A percentile compares a stretch with the other conserved stretches of the same genome.
Evolutionary conservation across 1,140 invertebrate species (phyloP).

Genomic region (Dysdera silvatica): DNA sequence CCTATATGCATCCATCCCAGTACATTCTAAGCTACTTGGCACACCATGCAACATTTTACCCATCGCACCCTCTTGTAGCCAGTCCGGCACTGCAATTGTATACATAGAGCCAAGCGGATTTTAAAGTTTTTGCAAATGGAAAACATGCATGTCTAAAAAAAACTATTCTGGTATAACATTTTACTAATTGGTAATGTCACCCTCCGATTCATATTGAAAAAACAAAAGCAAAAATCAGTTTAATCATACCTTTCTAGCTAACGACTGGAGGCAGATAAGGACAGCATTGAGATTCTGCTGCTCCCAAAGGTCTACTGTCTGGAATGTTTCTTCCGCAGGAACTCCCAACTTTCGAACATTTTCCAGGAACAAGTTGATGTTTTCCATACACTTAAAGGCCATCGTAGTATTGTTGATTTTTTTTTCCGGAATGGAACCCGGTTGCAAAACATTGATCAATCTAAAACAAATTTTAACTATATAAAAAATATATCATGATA

Average conservation of each 20-base stretch:
- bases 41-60: too few species aligned
- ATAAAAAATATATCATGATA: not conserved
- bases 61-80: too few species aligned
- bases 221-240: not conserved
- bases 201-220: too few species aligned
- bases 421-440: slow-evolving; percentile 34
- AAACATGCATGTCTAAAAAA: too few species aligned
- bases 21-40: too few species aligned
- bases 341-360: slow-evolving; percentile 80
- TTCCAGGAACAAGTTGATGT: slow-evolving; percentile 89
- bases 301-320: slow-evolving; percentile 82
- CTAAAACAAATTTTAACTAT: slow-evolving; percentile 47
- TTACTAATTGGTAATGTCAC: too few species aligned
- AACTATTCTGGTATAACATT: too few species aligned
- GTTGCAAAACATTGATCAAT: slow-evolving; percentile 62
- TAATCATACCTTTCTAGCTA: slow-evolving; percentile 77
- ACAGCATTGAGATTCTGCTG: slow-evolving; percentile 90
- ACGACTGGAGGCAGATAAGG: slow-evolving; percentile 83
- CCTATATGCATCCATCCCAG: too few species aligned
- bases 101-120: too few species aligned
- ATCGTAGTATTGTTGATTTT: slow-evolving; percentile 48
- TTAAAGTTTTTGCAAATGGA: too few species aligned
- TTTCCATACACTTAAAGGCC: slow-evolving; percentile 99
- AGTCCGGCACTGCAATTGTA: too few species aligned
- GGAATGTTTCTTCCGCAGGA: slow-evolving; percentile 89